Percentiles rank a stretch among this genome's conserved stretches.
Conservation (phyloP, 1,140 invertebrate genomes). For the Himalopsyche phryganea region DNA sequence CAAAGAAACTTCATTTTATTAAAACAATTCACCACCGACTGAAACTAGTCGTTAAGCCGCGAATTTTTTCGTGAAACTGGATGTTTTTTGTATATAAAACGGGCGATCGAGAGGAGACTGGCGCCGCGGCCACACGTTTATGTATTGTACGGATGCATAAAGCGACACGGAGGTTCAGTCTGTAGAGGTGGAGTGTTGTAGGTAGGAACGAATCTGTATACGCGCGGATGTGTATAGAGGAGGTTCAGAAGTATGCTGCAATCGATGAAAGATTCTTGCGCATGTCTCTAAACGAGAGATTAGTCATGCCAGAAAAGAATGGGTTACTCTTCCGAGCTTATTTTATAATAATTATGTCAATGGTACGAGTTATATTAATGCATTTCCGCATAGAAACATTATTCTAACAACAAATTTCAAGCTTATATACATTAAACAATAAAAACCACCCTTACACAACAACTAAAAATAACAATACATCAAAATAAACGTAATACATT, state of each 20-base stretch:
- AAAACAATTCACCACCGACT: background rate
- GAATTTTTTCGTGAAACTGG: constrained; percentile 13
- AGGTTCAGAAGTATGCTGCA: constrained; percentile 1
- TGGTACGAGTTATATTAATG: too few relatives aligned
- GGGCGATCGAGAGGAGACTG: constrained; percentile 10
- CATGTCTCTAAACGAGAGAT: constrained; percentile 21
- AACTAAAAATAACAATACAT: too few relatives aligned
- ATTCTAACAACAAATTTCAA: too few relatives aligned
- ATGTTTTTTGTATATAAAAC: constrained; percentile 1
- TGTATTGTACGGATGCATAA: background rate
- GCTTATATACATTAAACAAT: too few relatives aligned
- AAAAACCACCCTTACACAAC: too few relatives aligned
- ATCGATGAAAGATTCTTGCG: constrained; percentile 24
- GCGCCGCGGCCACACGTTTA: constrained; percentile 8
- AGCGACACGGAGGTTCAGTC: background rate
- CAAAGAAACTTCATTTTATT: constrained; percentile 44
- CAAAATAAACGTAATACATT: too few relatives aligned
- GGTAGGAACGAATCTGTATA: background rate
- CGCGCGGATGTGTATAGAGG: constrained; percentile 3
- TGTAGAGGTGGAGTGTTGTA: background rate
- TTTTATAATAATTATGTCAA: constrained; percentile 7
- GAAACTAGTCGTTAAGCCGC: constrained; percentile 5
- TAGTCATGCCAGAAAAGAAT: constrained; percentile 15
- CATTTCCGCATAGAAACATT: too few relatives aligned
- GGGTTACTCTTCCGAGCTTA: constrained; percentile 19